Percentiles rank a stretch among this genome's conserved stretches.
Evolutionary conservation across 1,140 invertebrate genomes (phyloP).

Genomic region (Centruroides vittatus): DNA sequence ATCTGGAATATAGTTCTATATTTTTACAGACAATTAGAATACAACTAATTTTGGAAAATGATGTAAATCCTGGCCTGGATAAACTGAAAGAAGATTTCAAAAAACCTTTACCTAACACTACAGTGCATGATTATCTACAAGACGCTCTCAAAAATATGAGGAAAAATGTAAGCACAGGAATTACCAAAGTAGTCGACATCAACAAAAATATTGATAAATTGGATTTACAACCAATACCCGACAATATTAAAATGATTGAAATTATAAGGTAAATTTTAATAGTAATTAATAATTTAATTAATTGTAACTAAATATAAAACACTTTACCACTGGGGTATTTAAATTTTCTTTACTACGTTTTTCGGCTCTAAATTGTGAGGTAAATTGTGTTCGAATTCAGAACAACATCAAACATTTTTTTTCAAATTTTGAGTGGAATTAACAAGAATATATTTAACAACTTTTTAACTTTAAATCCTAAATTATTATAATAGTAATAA

Average conservation of each 20-base stretch:
- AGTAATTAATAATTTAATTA: too few relatives aligned
- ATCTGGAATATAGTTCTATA: slow-evolving; percentile 25
- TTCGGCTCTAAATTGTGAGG: too few relatives aligned
- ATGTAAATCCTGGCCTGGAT: slow-evolving; percentile 47
- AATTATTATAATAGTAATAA: too few relatives aligned
- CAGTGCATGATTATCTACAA: slow-evolving; percentile 25
- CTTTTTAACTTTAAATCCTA: too few relatives aligned
- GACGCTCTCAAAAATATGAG: slow-evolving; percentile 20
- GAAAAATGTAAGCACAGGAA: slow-evolving; percentile 21
- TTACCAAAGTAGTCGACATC: slow-evolving; percentile 23
- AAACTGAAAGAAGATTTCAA: slow-evolving; percentile 55
- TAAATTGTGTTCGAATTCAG: too few relatives aligned
- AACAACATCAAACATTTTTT: too few relatives aligned
- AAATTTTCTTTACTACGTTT: too few relatives aligned
- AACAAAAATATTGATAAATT: slow-evolving; percentile 20
- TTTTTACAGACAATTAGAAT: slow-evolving; percentile 51
- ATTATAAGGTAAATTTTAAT: slow-evolving; percentile 13
- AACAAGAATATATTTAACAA: too few relatives aligned
- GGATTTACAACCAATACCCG: slow-evolving; percentile 8
- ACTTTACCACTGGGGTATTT: too few relatives aligned
- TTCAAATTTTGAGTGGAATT: too few relatives aligned
- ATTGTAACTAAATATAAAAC: too few relatives aligned
- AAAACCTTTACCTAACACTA: slow-evolving; percentile 53
- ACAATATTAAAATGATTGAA: slow-evolving; percentile 17
- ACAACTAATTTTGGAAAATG: slow-evolving; percentile 43